Evolutionary conservation across 2,888 invertebrate genomes (phyloP).

Genomic region (Troilus luridus): DNA sequence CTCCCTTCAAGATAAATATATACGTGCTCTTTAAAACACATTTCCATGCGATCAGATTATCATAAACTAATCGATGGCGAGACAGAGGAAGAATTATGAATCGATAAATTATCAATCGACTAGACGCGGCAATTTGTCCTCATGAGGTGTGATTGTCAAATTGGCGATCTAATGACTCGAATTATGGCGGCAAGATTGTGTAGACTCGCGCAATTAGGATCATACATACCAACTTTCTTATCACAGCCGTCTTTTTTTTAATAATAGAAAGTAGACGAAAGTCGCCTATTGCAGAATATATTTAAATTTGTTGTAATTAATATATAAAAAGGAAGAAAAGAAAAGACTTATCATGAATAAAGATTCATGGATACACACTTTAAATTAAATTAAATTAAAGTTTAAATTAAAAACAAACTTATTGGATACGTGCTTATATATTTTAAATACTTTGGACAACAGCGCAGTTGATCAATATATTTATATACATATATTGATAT

Average conservation of each 20-base stretch:
- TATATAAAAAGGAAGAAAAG: too few species aligned
- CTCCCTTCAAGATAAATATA: too few species aligned
- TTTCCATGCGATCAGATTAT: neutral
- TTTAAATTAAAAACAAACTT: too few species aligned
- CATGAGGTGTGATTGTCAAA: conserved; percentile 16
- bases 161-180: neutral
- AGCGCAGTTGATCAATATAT: too few species aligned
- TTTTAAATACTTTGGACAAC: too few species aligned
- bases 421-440: too few species aligned
- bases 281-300: neutral
- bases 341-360: too few species aligned
- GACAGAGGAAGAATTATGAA: neutral
- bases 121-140: neutral
- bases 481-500: too few species aligned
- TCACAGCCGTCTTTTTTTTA: neutral
- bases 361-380: too few species aligned
- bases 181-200: neutral
- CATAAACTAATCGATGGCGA: neutral
- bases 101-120: conserved; percentile 12
- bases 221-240: neutral
- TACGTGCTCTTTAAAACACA: neutral
- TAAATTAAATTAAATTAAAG: too few species aligned
- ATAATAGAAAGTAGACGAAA: neutral
- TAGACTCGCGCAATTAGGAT: neutral
- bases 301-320: neutral